Conservation (phyloP, 2,888 invertebrate species). For the Sericinus montela region DNA sequence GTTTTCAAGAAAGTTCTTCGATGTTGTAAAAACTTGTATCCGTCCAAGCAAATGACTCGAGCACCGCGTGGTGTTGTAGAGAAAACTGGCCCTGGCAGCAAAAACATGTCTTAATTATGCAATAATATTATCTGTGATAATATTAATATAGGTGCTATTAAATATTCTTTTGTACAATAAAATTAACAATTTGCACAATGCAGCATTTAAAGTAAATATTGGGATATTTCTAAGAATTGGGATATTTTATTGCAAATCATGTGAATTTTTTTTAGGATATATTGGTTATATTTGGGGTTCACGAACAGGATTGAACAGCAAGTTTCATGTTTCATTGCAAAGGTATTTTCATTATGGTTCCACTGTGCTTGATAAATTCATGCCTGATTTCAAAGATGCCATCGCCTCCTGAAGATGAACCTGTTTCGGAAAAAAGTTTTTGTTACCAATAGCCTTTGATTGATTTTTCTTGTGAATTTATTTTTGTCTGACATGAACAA, state of each 20-base stretch:
- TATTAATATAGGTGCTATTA: no score
- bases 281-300: conserved; percentile 1
- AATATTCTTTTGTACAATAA: no score
- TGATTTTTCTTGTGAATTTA: no score
- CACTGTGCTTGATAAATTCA: background rate
- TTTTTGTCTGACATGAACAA: no score
- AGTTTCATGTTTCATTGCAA: conserved; percentile 14
- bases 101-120: no score
- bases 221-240: no score
- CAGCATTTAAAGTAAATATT: no score
- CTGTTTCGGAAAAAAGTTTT: no score
- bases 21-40: conserved; percentile 38
- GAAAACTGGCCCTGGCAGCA: conserved; percentile 20
- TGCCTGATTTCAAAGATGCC: conserved; percentile 21
- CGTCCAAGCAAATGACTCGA: conserved; percentile 29
- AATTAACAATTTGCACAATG: no score
- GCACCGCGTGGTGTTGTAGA: conserved; percentile 31
- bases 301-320: conserved; percentile 3
- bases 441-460: no score
- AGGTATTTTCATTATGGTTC: conserved; percentile 7
- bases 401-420: background rate
- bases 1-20: conserved; percentile 25
- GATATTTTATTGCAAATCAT: no score
- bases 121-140: no score
- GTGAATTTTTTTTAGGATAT: conserved; percentile 3